Conservation (phyloP, 2,797 vertebrate genomes). For the Sebastolobus alascanus region DNA sequence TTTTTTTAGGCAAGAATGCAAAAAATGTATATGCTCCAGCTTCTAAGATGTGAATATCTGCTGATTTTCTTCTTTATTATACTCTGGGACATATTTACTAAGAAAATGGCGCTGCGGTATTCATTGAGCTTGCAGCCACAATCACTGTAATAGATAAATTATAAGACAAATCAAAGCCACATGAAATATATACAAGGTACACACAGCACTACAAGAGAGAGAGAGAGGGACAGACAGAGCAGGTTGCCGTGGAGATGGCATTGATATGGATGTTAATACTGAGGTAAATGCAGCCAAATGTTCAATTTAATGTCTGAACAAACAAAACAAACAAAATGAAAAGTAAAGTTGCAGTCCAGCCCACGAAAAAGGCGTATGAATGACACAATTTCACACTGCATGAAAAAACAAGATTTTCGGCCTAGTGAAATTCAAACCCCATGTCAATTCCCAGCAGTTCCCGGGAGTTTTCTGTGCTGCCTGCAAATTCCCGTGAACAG, state of each 20-base stretch:
- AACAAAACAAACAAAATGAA: too few species aligned
- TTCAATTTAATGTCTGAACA: background rate
- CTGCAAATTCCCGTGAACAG: too few species aligned
- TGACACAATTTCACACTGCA: too few species aligned
- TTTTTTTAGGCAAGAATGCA: background rate
- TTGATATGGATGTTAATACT: too few species aligned
- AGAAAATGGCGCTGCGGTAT: background rate
- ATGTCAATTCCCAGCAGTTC: fast-evolving
- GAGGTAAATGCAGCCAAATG: background rate
- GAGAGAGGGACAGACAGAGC: too few species aligned
- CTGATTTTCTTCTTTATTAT: background rate
- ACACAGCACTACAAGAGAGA: background rate
- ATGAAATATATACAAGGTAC: background rate
- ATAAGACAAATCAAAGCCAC: background rate
- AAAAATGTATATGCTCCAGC: background rate
- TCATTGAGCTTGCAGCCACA: background rate
- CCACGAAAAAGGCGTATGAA: too few species aligned
- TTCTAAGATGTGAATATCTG: background rate
- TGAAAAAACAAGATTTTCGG: too few species aligned
- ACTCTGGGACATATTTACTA: background rate
- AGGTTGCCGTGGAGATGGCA: too few species aligned
- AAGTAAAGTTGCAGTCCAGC: too few species aligned
- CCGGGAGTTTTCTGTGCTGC: too few species aligned
- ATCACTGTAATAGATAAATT: background rate
- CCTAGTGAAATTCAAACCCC: too few species aligned